These are phyloP conservation scores for Girardinus metallicus DNA, from an alignment of 2,797 vertebrate species.

Conservation along the genomic window DNA sequence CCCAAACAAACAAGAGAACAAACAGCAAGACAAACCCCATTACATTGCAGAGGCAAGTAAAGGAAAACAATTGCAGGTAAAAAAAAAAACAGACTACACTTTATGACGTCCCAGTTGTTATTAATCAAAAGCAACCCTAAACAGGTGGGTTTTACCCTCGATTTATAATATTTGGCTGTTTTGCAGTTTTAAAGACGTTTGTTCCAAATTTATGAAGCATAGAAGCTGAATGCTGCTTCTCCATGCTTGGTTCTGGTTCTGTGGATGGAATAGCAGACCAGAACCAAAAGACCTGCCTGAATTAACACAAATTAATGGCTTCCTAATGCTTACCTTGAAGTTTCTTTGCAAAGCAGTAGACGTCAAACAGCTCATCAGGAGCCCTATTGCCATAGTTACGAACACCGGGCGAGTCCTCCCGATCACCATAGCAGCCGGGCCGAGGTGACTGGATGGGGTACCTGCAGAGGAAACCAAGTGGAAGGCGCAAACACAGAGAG, in stretches of 20 bases:
- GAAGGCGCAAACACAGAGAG: constrained; percentile 18
- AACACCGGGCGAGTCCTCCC: constrained; percentile 91
- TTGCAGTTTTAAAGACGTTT: too few relatives aligned
- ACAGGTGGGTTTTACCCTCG: too few relatives aligned
- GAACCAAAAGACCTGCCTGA: constrained; percentile 23
- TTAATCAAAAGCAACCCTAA: too few relatives aligned
- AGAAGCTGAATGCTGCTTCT: neutral
- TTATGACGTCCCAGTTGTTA: too few relatives aligned
- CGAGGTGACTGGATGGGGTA: constrained; percentile 94
- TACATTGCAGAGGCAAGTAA: too few relatives aligned
- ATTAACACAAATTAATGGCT: constrained; percentile 41
- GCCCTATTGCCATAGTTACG: constrained; percentile 91
- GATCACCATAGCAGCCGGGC: constrained; percentile 96
- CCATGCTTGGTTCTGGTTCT: too few relatives aligned
- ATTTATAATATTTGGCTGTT: too few relatives aligned
- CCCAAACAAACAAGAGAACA: too few relatives aligned
- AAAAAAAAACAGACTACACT: too few relatives aligned
- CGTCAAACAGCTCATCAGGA: constrained; percentile 88
- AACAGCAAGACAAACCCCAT: too few relatives aligned
- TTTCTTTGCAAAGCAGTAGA: constrained; percentile 91
- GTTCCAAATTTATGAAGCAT: too few relatives aligned
- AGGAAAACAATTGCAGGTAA: too few relatives aligned
- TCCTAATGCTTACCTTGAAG: constrained; percentile 82
- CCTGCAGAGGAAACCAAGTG: constrained; percentile 69
- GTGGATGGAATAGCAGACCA: neutral